Evolutionary conservation across 2,797 vertebrate species (phyloP), one percentile per base, ranked within the genome.

Genomic region (Todus mexicanus): DNA sequence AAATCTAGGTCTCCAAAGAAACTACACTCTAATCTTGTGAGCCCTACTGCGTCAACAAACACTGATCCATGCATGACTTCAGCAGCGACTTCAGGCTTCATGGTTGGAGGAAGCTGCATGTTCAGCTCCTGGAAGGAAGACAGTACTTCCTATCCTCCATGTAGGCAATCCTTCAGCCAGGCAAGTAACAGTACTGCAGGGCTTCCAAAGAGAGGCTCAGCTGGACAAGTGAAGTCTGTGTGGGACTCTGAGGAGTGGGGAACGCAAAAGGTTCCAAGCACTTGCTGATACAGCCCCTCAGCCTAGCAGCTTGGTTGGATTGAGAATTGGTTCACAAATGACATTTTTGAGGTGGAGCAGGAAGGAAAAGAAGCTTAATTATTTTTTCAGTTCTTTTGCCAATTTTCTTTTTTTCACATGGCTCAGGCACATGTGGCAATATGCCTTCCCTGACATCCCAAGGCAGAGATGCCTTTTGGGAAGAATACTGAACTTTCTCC

Each of bases 1-100:
- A 89, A 89, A 84, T 35, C 64, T 37, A 47, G 50, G 35, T 91
- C 79, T 94, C 85, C 60, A 80, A 81, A 94, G 78, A 87, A 92
- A 40, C 40, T 45, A 56, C 12, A 42, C 0, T 10, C 50, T 77
- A 84, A 80, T 47, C 38, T 37, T 66, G 20, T 38, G 69, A 93
- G 78, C 33, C 50, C 69, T 48, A 9, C 31, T 63, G 47, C 31
- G 61, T 71, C 81, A 87, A 65, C 75, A 92, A 73, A 59, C 57
- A 59, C 20, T 47, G 65, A 87, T 71, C 61, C 35, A 15, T 19
- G 25, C 45, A 19, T 1, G 0, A 54, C 38, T 69, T 37, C 2
- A 5, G 68, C 64, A 79, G 73, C 2, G 1, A 48, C 42, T 84
- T 65, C 29, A 45, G 42, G 37, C n/a, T 83, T 20, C 5, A 0